Evolutionary conservation across 2,113 vertebrate species (phyloP), one percentile per base, ranked within the genome.

Genomic region (Centropristis striata): DNA sequence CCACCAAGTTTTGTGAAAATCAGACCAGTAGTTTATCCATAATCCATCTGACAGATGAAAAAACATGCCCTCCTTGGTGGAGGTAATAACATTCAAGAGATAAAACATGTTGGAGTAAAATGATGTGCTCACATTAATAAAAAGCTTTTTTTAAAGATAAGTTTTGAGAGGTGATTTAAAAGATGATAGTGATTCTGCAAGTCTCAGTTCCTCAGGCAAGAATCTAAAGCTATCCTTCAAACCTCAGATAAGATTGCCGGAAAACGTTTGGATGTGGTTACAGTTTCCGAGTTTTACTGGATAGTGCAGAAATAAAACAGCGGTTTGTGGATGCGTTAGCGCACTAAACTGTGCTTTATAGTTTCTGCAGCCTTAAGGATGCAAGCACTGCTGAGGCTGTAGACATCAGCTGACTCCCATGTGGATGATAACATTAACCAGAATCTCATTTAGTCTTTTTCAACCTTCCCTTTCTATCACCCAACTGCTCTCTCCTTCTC

Each of bases 261-360:
- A 74, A 37, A 66, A 63, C 20, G 10, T 21, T 37, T 68, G 86
- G 75, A 84, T 88, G 83, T 75, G 87, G 85, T 77, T 63, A 49
- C 32, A 65, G 3, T 75, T 47, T 53, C 37, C 18, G 65, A 76
- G 50, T 67, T 70, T 77, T 53, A 50, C 58, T 49, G 15, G 8
- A 23, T 25, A 4, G 27, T 61, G 59, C 42, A 85, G 61, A 78
- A 73, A 81, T 57, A 36, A 75, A 78, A 15, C 64, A 11, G 73
- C 1, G 44, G 73, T 81, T 81, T 85, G 78, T 78, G 81, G 70
- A 32, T 32, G 32, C 63, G 44, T 23, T 53, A 5, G 37, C 28
- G 23, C 8, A n/a, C 59, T 71, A 12, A 79, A 58, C 67, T 23
- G 25, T 70, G 58, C 55, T 77, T 70, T 44, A 44, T 18, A 46